Evolutionary conservation across 2,113 vertebrate species (phyloP).

Genomic region (Petroica traversi): DNA sequence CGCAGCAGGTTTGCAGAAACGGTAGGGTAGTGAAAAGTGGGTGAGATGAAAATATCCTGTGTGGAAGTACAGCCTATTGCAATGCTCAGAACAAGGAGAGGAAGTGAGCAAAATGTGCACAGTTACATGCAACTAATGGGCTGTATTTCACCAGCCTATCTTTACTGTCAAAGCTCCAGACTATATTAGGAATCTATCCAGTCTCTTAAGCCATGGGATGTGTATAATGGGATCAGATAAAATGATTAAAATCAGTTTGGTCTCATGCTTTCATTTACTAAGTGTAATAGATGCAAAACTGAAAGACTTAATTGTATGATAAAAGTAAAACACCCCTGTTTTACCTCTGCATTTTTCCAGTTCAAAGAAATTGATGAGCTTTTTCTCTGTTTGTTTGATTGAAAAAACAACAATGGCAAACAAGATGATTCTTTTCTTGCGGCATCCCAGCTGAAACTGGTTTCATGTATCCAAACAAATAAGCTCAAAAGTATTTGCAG

Average conservation of each 20-base stretch:
- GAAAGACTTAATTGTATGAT: background rate
- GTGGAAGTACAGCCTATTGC: background rate
- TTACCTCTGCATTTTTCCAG: background rate
- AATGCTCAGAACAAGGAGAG: background rate
- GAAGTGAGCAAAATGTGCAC: background rate
- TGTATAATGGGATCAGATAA: background rate
- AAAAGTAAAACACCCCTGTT: background rate
- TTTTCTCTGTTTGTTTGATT: background rate
- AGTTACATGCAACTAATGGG: background rate
- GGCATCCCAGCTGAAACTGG: background rate
- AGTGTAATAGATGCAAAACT: background rate
- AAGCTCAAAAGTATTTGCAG: background rate
- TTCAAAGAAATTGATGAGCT: background rate
- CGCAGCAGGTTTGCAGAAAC: background rate
- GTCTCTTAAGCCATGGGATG: background rate
- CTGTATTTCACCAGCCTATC: background rate
- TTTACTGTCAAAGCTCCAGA: background rate
- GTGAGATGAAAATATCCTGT: background rate
- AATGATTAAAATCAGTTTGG: conserved; percentile 6
- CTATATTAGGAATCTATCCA: background rate
- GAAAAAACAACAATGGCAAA: background rate
- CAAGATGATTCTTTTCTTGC: background rate
- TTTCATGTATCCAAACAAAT: background rate
- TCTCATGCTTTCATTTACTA: background rate
- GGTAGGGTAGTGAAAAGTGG: background rate